These are phyloP conservation scores for Serilophus lunatus DNA, from an alignment of 2,113 vertebrate species.

Conservation along the genomic window DNA sequence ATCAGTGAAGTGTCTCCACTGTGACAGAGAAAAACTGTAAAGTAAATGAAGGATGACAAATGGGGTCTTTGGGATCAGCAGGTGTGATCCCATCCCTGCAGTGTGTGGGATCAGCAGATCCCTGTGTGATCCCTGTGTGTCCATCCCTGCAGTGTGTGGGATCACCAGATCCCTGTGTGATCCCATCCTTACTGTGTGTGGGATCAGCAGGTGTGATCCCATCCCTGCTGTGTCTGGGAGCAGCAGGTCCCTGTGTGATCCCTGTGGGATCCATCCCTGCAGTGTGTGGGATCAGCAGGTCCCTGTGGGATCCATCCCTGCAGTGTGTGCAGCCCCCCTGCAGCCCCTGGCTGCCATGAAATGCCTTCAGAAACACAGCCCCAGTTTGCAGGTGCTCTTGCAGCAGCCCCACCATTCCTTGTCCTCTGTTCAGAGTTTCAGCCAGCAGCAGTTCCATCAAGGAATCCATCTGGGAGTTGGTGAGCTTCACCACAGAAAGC, in stretches of 20 bases:
- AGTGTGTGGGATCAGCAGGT: neutral
- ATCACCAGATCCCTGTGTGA: neutral
- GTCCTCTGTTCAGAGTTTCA: conserved; percentile 72
- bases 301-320: neutral
- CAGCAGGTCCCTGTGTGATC: neutral
- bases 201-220: neutral
- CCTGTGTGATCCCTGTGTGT: too few species aligned
- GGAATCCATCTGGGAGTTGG: conserved; percentile 71
- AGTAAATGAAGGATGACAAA: neutral
- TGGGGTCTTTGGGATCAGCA: too few species aligned
- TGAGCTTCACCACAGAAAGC: conserved; percentile 76
- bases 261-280: too few species aligned
- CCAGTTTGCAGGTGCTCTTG: too few species aligned
- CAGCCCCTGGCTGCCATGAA: neutral
- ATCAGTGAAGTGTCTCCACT: neutral
- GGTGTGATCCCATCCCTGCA: neutral
- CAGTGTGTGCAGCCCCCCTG: neutral
- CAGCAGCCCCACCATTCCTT: neutral
- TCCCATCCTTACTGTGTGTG: neutral
- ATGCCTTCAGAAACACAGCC: too few species aligned
- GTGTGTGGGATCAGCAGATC: neutral
- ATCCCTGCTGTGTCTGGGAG: neutral
- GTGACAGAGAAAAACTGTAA: neutral
- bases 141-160: neutral
- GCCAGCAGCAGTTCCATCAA: conserved; percentile 69